Base-by-base conservation (phyloP, 2,797 vertebrate species). In the Ciconia nigra region DNA sequence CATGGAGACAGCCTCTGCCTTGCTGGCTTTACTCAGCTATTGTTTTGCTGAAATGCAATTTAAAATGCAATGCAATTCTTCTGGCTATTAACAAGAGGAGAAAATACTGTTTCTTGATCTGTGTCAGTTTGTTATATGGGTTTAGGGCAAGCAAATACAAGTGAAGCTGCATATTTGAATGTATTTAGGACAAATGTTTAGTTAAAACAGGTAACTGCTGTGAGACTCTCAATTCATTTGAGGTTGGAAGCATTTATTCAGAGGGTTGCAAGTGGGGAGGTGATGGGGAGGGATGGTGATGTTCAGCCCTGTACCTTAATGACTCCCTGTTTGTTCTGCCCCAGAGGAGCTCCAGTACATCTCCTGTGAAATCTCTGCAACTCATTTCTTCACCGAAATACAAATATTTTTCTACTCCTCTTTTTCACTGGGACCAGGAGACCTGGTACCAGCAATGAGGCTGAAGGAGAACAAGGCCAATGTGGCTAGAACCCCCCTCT, bases 11-110 rank as follows among this genome's bases (percentile, higher is more conserved):
- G 89, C 25, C 9, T 0, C 81, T 93, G 81, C 84, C 52, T 63
- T 73, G 24, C 83, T 41, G 49, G 52, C 39, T 92, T 94, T 89
- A 71, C 73, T 63, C 3, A 0, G 35, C 65, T 87, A 44, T 82
- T 93, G 87, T 96, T 95, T 96, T 91, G 80, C 76, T 93, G 89
- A 93, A 96, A 92, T 90, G 57, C 57, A 92, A 74, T 95, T 96
- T 83, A 66, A 95, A 96, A 82, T 66, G 57, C 47, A 80, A 83
- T 93, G 47, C 46, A 69, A 57, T 59, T 89, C 83, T 94, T 87
- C 55, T 52, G 54, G 57, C 57, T 87, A 54, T 83, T 83, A 82
- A 92, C 69, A 91, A 69, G 25, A 58, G 9, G 15, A 47, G 10
- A 72, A 92, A 87, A 88, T 51, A 31, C 9, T 31, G 62, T 72